Conservation (phyloP, 1,140 invertebrate species). For the Sarcophaga bullata region DNA sequence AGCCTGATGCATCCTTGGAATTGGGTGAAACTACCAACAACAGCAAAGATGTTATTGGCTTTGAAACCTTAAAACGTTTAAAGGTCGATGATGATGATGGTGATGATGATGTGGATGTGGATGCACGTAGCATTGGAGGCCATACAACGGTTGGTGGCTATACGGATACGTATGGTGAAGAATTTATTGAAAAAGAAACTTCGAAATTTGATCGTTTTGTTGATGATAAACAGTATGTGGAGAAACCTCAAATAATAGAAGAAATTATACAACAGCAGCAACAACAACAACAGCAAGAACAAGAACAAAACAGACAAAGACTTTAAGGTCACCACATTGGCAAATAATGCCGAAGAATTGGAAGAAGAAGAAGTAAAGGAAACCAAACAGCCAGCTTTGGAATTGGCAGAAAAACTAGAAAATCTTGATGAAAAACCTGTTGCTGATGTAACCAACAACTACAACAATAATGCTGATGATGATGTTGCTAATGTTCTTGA, state of each 20-base stretch:
- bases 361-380: slow-evolving; percentile 44
- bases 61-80: slow-evolving; percentile 61
- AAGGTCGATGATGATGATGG: slow-evolving; percentile 46
- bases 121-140: slow-evolving; percentile 13
- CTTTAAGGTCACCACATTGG: slow-evolving; percentile 42
- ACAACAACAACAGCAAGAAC: slow-evolving; percentile 32
- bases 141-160: slow-evolving; percentile 40
- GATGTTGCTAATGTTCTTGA: not conserved
- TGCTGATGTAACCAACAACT: not conserved
- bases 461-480: not conserved
- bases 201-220: slow-evolving; percentile 64
- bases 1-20: slow-evolving; percentile 54
- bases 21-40: slow-evolving; percentile 52
- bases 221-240: slow-evolving; percentile 65
- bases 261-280: slow-evolving; percentile 60
- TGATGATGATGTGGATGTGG: slow-evolving; percentile 18
- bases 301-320: not conserved
- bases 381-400: slow-evolving; percentile 47
- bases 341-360: not conserved
- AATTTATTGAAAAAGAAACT: slow-evolving; percentile 57
- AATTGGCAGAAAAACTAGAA: slow-evolving; percentile 59
- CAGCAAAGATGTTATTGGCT: slow-evolving; percentile 63
- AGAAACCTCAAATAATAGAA: slow-evolving; percentile 62
- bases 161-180: slow-evolving; percentile 54
- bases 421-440: slow-evolving; percentile 46